A percentile compares a stretch with the other conserved stretches of the same genome.
Evolutionary conservation across 2,113 vertebrate species (phyloP).

Genomic region (Heptranchias perlo): DNA sequence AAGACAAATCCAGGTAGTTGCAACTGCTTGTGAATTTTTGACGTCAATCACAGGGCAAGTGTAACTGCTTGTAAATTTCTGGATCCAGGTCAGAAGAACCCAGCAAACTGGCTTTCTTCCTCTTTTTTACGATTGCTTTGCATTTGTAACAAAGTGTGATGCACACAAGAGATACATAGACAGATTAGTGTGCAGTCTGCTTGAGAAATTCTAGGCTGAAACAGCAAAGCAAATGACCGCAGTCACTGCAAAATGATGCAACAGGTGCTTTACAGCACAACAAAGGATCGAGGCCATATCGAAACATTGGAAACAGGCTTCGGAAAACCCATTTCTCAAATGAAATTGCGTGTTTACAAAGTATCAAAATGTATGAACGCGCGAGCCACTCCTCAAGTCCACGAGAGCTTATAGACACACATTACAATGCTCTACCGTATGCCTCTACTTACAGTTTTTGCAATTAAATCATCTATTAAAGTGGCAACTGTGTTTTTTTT

Average conservation of each 20-base stretch:
- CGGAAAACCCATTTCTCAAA: slow-evolving; percentile 2
- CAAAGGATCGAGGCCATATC: background rate
- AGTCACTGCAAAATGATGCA: background rate
- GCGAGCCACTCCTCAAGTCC: background rate
- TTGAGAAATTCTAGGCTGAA: slow-evolving; percentile 19
- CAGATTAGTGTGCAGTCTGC: background rate
- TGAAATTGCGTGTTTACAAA: slow-evolving; percentile 25
- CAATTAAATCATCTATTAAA: slow-evolving; percentile 51
- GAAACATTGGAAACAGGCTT: slow-evolving; percentile 9
- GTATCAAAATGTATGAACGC: slow-evolving; percentile 35
- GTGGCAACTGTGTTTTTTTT: slow-evolving; percentile 56
- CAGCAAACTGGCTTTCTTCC: background rate
- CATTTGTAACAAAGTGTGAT: background rate
- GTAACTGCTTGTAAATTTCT: background rate
- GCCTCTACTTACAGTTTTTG: slow-evolving; percentile 40
- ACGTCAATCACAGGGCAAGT: background rate
- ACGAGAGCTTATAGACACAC: slow-evolving; percentile 12
- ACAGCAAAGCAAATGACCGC: slow-evolving; percentile 10
- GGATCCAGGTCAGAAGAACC: background rate
- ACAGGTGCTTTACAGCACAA: background rate
- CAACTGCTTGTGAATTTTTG: background rate
- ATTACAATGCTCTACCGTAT: slow-evolving; percentile 23
- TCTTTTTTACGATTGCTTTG: slow-evolving; percentile 12
- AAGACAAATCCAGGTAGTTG: background rate
- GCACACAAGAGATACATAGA: background rate